Percentiles rank a stretch among this genome's conserved stretches.
Conservation (phyloP, 1,140 invertebrate species). For the Leptoteleia sp. region DNA sequence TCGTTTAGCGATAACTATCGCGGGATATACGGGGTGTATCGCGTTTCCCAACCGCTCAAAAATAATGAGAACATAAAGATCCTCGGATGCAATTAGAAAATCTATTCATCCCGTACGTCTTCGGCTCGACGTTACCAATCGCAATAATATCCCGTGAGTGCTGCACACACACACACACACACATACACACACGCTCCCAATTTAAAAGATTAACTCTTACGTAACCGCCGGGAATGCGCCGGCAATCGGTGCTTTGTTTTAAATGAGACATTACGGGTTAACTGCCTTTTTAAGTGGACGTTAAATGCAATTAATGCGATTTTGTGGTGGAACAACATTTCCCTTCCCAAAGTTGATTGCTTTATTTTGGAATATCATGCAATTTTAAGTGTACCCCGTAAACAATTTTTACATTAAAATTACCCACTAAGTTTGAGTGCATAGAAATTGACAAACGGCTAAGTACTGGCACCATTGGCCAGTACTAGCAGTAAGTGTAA, state of each 20-base stretch:
- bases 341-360: neutral
- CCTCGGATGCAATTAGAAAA: conserved; percentile 53
- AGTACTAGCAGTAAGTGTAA: too few species aligned
- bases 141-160: conserved; percentile 29
- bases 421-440: too few species aligned
- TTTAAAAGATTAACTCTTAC: conserved; percentile 46
- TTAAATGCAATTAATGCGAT: conserved; percentile 33
- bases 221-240: conserved; percentile 39
- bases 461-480: too few species aligned
- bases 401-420: too few species aligned
- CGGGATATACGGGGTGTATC: conserved; percentile 65
- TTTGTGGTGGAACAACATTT: neutral
- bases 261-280: conserved; percentile 49
- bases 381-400: too few species aligned
- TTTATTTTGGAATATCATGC: neutral
- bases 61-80: conserved; percentile 67
- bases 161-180: too few species aligned
- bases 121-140: conserved; percentile 17
- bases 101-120: conserved; percentile 36
- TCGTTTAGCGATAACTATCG: conserved; percentile 67
- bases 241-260: conserved; percentile 22
- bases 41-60: conserved; percentile 58
- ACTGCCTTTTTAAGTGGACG: conserved; percentile 18
- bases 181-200: conserved; percentile 30
- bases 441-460: too few species aligned